Conservation (phyloP, 2,888 invertebrate genomes). For the Onchidella celtica region DNA sequence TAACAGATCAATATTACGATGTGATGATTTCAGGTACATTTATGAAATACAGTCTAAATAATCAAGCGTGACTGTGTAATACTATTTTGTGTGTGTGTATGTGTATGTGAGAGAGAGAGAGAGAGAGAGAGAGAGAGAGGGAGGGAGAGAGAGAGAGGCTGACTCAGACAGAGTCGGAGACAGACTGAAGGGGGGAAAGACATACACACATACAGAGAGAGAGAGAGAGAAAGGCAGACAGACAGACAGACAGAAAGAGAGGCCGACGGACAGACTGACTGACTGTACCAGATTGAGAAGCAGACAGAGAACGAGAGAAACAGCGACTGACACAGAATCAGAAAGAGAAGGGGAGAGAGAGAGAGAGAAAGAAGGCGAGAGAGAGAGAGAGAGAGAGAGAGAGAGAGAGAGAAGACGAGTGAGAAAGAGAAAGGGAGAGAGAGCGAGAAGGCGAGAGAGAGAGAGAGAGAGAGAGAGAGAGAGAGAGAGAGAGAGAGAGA, state of each 20-base stretch:
- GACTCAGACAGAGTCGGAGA: background rate
- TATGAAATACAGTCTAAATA: too few species aligned
- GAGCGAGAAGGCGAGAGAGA: too few species aligned
- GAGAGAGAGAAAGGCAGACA: background rate
- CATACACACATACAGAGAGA: background rate
- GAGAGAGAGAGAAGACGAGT: too few species aligned
- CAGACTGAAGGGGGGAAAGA: background rate
- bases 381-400: too few species aligned
- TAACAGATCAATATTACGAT: too few species aligned
- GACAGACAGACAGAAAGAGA: background rate
- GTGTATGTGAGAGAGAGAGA: background rate
- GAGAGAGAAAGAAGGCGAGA: background rate
- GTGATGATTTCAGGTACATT: too few species aligned
- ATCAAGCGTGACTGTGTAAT: background rate
- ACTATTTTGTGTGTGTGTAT: slow-evolving; percentile 3
- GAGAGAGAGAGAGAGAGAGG: too few species aligned
- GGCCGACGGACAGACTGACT: background rate
- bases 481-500: background rate
- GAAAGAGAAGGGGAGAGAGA: background rate
- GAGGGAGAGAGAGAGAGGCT: background rate
- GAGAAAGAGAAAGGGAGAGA: too few species aligned
- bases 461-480: background rate
- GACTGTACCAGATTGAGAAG: too few species aligned
- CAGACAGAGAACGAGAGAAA: too few species aligned
- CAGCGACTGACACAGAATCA: too few species aligned